These are phyloP conservation scores for Bujurquina vittata DNA, from an alignment of 2,113 vertebrate genomes.

Conservation along the genomic window DNA sequence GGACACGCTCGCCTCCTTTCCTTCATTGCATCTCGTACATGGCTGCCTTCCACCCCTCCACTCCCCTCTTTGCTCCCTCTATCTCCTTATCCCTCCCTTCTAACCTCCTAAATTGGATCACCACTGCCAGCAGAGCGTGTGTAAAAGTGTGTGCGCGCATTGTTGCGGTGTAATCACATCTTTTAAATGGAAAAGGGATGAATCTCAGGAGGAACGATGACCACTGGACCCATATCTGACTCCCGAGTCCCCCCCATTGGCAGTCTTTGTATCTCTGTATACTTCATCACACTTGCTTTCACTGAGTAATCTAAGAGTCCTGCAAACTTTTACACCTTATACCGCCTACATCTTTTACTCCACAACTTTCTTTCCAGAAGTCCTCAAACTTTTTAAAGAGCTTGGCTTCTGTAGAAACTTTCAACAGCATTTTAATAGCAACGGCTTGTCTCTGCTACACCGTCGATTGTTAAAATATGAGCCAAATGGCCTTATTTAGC, in stretches of 20 bases:
- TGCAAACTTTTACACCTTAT: constrained; percentile 28
- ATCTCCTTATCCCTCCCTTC: constrained; percentile 65
- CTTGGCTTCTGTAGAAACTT: background rate
- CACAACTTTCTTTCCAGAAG: constrained; percentile 11
- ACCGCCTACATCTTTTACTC: background rate
- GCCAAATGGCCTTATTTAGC: background rate
- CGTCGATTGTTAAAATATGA: background rate
- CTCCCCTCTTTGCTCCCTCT: constrained; percentile 43
- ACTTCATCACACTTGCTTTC: constrained; percentile 50
- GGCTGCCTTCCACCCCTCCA: constrained; percentile 32
- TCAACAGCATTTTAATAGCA: background rate
- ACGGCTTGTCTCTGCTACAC: background rate
- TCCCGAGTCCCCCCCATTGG: constrained; percentile 11
- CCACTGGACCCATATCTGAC: constrained; percentile 59
- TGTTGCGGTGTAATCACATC: constrained; percentile 71
- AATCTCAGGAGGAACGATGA: constrained; percentile 67
- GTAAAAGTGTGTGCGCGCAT: constrained; percentile 36
- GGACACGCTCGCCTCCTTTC: background rate
- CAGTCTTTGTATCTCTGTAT: constrained; percentile 36
- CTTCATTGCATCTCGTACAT: constrained; percentile 35
- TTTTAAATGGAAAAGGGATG: constrained; percentile 72
- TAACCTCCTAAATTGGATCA: constrained; percentile 71
- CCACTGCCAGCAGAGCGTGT: constrained; percentile 32
- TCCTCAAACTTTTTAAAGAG: constrained; percentile 9
- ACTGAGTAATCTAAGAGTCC: constrained; percentile 23